These are phyloP conservation scores for Drosophila barbarae DNA, from an alignment of 2,888 invertebrate genomes.

Conservation along the genomic window DNA sequence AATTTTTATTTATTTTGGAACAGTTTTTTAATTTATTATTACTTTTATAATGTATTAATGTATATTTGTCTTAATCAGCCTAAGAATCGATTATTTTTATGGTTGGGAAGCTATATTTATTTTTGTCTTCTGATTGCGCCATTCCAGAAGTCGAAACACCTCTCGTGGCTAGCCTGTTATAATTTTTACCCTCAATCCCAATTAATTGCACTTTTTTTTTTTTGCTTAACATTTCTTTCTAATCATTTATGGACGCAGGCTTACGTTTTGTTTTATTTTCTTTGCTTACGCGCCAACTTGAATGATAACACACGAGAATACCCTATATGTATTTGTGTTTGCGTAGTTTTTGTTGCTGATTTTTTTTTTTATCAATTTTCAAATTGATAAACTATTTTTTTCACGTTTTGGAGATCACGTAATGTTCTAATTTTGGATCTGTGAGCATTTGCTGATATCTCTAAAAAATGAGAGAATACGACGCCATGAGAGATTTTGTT, in stretches of 20 bases:
- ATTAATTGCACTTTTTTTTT: slow-evolving; percentile 19
- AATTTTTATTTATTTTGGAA: not conserved
- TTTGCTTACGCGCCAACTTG: slow-evolving; percentile 4
- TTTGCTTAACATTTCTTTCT: slow-evolving; percentile 6
- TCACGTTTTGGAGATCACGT: slow-evolving; percentile 42
- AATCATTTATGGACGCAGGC: slow-evolving; percentile 18
- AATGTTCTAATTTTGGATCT: slow-evolving; percentile 60
- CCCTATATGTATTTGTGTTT: slow-evolving; percentile 8
- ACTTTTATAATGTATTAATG: not conserved
- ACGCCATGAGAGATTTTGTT: not conserved
- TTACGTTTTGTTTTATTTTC: slow-evolving; percentile 16
- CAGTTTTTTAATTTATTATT: not conserved
- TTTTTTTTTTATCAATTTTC: slow-evolving; percentile 44
- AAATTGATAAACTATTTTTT: slow-evolving; percentile 36
- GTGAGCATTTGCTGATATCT: slow-evolving; percentile 40
- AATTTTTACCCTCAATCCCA: not conserved
- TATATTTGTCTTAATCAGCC: not conserved
- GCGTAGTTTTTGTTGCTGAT: slow-evolving; percentile 19
- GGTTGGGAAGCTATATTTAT: not conserved
- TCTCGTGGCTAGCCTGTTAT: too few species aligned
- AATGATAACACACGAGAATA: slow-evolving; percentile 17
- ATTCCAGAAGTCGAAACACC: not conserved
- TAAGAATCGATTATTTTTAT: not conserved
- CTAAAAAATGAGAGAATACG: slow-evolving; percentile 7
- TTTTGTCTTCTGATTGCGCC: not conserved